phyloP scores from a whole-genome alignment of 2,113 vertebrate genomes.

The Poecilia latipinna region DNA sequence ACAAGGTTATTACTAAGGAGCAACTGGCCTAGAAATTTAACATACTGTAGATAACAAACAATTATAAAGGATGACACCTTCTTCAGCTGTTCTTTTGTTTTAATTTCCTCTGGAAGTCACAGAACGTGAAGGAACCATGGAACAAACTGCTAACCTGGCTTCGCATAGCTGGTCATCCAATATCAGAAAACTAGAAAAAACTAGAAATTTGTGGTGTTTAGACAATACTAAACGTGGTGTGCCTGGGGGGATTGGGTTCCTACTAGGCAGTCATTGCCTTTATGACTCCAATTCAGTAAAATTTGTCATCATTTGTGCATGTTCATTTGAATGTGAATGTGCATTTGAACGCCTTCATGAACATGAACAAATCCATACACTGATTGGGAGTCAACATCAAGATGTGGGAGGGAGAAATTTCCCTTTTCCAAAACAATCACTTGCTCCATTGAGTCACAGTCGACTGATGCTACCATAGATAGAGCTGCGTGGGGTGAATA shows the following conservation, averaged over 20 bases:
- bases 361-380: not conserved
- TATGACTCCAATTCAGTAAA: not conserved
- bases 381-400: not conserved
- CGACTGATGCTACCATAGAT: not conserved
- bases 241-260: not conserved
- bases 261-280: not conserved
- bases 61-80: not conserved
- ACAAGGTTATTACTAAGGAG: no score
- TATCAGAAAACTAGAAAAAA: no score
- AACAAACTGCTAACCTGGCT: no score
- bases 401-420: not conserved
- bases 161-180: not conserved
- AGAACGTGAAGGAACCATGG: no score
- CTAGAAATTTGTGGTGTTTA: not conserved
- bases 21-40: no score
- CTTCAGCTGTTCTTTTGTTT: not conserved
- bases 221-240: not conserved
- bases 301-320: no score
- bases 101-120: not conserved
- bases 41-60: no score
- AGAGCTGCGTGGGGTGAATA: not conserved
- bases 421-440: not conserved
- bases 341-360: not conserved
- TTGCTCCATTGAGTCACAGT: not conserved
- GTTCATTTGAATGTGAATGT: no score